These are phyloP conservation scores for Austrolebias charrua DNA, from an alignment of 2,797 vertebrate species.

Conservation along the genomic window DNA sequence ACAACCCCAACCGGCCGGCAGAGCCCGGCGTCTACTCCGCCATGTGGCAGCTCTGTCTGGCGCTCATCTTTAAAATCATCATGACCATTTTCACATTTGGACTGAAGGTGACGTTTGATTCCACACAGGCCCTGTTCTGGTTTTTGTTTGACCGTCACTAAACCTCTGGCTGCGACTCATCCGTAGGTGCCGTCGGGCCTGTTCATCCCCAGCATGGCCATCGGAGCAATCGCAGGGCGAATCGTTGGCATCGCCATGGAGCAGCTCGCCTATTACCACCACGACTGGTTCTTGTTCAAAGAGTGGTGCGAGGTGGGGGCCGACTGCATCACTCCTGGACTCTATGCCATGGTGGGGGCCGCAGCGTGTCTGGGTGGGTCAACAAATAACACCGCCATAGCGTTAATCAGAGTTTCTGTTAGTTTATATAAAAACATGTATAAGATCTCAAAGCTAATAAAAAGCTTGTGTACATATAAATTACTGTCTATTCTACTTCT, in stretches of 20 bases:
- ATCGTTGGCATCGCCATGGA: constrained; percentile 98
- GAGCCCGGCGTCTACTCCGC: constrained; percentile 93
- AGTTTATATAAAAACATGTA: neutral
- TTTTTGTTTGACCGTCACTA: rapidly evolving
- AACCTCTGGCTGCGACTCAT: neutral
- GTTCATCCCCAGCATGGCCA: constrained; percentile 99
- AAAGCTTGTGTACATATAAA: neutral
- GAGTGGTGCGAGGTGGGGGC: constrained; percentile 99
- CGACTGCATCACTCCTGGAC: constrained; percentile 97
- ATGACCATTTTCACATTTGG: constrained; percentile 99
- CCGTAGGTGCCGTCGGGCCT: constrained; percentile 92
- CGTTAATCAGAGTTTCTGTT: neutral
- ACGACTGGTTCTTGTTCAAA: constrained; percentile 98
- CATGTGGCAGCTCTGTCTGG: constrained; percentile 97
- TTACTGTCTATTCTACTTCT: neutral
- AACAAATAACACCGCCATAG: neutral
- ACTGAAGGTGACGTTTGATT: constrained; percentile 85
- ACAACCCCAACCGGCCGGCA: constrained; percentile 87
- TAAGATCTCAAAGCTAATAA: neutral
- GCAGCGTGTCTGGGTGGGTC: constrained; percentile 94
- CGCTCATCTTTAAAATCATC: constrained; percentile 97
- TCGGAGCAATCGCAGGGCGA: constrained; percentile 96
- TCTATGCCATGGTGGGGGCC: constrained; percentile 98
- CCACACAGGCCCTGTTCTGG: rapidly evolving
- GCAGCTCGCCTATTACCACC: constrained; percentile 96